Conservation (phyloP, 1,140 invertebrate species). For the Macrobrachium nipponense region DNA sequence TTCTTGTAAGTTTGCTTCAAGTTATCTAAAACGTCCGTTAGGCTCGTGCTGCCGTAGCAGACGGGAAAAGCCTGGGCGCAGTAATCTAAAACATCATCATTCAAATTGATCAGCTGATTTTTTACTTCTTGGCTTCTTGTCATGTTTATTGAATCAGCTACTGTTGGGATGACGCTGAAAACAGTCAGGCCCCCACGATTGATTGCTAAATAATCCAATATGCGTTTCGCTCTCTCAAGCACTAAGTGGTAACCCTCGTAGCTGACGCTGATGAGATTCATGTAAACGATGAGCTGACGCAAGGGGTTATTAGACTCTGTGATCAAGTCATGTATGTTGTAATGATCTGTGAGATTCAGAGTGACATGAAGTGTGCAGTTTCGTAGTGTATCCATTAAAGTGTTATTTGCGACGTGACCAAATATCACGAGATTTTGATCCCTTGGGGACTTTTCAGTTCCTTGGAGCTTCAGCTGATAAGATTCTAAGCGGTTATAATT, state of each 20-base stretch:
- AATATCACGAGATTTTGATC: conserved; percentile 56
- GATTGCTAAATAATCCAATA: conserved; percentile 51
- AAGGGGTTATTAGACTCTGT: conserved; percentile 41
- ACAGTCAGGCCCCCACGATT: conserved; percentile 51
- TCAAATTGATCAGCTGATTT: conserved; percentile 43
- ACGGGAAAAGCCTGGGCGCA: conserved; percentile 56
- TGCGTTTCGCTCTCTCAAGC: conserved; percentile 42
- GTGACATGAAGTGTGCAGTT: conserved; percentile 44
- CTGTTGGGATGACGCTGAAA: conserved; percentile 39
- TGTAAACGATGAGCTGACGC: conserved; percentile 53
- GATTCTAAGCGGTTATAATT: neutral
- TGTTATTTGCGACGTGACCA: conserved; percentile 36
- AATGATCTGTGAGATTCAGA: conserved; percentile 50
- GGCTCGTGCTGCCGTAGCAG: conserved; percentile 37
- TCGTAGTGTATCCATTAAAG: conserved; percentile 41
- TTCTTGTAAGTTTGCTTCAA: conserved; percentile 51
- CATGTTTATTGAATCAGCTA: conserved; percentile 24
- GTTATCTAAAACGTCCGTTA: conserved; percentile 28
- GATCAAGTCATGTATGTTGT: conserved; percentile 44
- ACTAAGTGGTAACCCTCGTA: conserved; percentile 54
- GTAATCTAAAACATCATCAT: conserved; percentile 55
- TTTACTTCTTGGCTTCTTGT: conserved; percentile 38
- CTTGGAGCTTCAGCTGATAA: neutral
- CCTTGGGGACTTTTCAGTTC: neutral
- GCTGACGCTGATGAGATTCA: conserved; percentile 56